Evolutionary conservation across 2,888 invertebrate species (phyloP).

Genomic region (Coenonympha glycerion): DNA sequence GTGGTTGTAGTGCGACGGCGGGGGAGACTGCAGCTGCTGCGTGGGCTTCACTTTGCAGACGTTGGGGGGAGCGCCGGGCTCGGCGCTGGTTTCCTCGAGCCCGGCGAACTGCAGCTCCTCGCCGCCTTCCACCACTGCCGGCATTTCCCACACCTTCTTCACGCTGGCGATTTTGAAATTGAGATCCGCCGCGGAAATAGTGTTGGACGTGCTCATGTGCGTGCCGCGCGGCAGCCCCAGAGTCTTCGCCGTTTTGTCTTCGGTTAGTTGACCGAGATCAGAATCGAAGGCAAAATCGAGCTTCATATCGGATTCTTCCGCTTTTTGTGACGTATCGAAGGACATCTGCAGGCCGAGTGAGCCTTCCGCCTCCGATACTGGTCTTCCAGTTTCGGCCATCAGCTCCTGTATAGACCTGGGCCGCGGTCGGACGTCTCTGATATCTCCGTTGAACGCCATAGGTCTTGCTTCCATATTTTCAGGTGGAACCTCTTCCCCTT

Average conservation of each 20-base stretch:
- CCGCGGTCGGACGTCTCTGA: conserved; percentile 60
- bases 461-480: conserved; percentile 72
- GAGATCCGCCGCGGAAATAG: conserved; percentile 90
- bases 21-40: conserved; percentile 85
- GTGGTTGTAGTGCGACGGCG: conserved; percentile 80
- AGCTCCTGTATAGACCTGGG: conserved; percentile 67
- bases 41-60: conserved; percentile 90
- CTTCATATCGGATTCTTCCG: conserved; percentile 91
- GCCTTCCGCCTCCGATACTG: conserved; percentile 58
- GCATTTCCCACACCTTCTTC: conserved; percentile 92
- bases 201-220: conserved; percentile 79
- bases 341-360: conserved; percentile 80
- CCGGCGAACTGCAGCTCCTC: conserved; percentile 68
- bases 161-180: conserved; percentile 96
- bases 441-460: conserved; percentile 62
- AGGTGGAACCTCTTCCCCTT: conserved; percentile 61
- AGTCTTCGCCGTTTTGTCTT: conserved; percentile 78
- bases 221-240: conserved; percentile 77
- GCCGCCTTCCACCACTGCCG: conserved; percentile 78
- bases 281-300: conserved; percentile 93
- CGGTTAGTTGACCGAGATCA: conserved; percentile 84
- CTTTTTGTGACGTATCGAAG: conserved; percentile 75
- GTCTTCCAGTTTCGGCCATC: conserved; percentile 56
- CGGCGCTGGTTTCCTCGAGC: conserved; percentile 62
- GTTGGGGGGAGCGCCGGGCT: conserved; percentile 78